These are phyloP conservation scores for Drosophila ezoana DNA, from an alignment of 2,888 invertebrate genomes.

Conservation along the genomic window DNA sequence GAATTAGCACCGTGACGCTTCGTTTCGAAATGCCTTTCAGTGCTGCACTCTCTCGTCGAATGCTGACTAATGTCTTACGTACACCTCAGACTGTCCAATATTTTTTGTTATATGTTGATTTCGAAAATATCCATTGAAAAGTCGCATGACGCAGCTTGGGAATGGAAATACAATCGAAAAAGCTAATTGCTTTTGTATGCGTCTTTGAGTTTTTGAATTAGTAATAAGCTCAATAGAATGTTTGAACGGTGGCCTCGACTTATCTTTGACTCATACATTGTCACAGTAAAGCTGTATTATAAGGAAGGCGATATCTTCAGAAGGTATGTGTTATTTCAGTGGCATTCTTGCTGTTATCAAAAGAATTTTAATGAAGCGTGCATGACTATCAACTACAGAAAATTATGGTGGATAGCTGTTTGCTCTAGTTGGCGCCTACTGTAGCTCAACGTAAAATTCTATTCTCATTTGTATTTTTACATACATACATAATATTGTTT, in stretches of 20 bases:
- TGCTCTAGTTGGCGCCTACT: background rate
- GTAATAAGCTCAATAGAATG: conserved; percentile 21
- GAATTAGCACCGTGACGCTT: conserved; percentile 65
- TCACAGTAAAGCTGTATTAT: conserved; percentile 15
- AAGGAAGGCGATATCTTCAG: conserved; percentile 25
- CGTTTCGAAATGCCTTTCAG: conserved; percentile 50
- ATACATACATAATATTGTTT: background rate
- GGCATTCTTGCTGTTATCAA: conserved; percentile 12
- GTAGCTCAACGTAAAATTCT: conserved; percentile 1
- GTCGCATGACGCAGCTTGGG: conserved; percentile 47
- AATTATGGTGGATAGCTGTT: background rate
- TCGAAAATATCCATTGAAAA: conserved; percentile 9
- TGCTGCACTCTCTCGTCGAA: conserved; percentile 20
- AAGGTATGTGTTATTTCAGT: conserved; percentile 10
- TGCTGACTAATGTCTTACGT: conserved; percentile 65
- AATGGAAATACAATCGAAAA: conserved; percentile 28
- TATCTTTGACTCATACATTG: conserved; percentile 24
- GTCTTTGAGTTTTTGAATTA: conserved; percentile 16
- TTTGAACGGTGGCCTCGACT: conserved; percentile 8
- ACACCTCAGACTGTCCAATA: conserved; percentile 20
- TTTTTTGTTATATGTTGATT: background rate
- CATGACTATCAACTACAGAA: background rate
- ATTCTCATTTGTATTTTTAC: background rate
- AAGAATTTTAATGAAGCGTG: conserved; percentile 1
- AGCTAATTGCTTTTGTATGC: conserved; percentile 18